Evolutionary conservation across 2,888 invertebrate species (phyloP).

Genomic region (Cephus rjabovi): DNA sequence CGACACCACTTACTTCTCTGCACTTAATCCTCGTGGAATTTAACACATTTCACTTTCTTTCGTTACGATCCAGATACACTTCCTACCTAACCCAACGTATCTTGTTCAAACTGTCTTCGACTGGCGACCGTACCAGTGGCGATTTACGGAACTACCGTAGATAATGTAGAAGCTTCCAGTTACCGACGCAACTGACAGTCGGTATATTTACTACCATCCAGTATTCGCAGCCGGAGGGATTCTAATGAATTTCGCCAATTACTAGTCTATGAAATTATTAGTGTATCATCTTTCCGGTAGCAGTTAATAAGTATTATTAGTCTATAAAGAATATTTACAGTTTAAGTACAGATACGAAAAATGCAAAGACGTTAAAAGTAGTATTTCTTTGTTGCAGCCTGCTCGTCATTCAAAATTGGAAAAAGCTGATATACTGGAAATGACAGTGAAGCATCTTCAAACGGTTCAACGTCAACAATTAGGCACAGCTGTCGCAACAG

Average conservation of each 20-base stretch:
- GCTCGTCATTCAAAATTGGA: slow-evolving; percentile 94
- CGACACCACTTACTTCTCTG: not conserved
- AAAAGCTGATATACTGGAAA: slow-evolving; percentile 95
- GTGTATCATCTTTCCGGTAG: not conserved
- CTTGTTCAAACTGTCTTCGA: not conserved
- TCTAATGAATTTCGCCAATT: not conserved
- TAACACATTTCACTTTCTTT: not conserved
- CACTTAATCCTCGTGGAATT: not conserved
- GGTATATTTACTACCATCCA: not conserved
- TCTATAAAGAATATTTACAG: not conserved
- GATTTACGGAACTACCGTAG: not conserved
- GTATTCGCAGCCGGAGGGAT: not conserved
- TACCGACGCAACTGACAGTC: not conserved
- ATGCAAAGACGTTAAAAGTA: not conserved
- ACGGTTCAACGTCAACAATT: slow-evolving; percentile 89
- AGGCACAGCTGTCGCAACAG: slow-evolving; percentile 83
- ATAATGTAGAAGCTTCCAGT: not conserved
- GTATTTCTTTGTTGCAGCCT: slow-evolving; percentile 74
- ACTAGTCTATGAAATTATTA: not conserved
- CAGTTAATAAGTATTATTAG: not conserved
- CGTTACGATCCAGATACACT: not conserved
- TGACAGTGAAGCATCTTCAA: slow-evolving; percentile 94
- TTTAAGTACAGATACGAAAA: not conserved
- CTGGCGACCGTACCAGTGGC: not conserved
- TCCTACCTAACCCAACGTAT: not conserved